Evolutionary conservation across 2,888 invertebrate genomes (phyloP).

Genomic region (Caenorhabditis sp.): DNA sequence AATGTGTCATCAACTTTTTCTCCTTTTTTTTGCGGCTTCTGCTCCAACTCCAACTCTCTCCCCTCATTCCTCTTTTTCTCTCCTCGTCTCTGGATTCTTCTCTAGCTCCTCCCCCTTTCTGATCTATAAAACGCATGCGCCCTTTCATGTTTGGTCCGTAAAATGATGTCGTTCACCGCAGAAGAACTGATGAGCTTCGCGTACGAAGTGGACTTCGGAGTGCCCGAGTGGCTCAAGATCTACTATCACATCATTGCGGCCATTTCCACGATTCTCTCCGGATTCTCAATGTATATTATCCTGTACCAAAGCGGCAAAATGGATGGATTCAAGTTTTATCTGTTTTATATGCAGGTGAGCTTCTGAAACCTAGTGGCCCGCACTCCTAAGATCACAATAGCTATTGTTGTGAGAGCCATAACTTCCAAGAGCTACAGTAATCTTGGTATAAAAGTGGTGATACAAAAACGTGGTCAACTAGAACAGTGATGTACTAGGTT

Average conservation of each 20-base stretch:
- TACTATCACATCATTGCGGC: conserved; percentile 34
- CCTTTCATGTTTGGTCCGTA: too few species aligned
- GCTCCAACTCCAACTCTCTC: too few species aligned
- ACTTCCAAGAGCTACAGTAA: too few species aligned
- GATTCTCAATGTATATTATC: conserved; percentile 43
- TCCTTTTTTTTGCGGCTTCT: too few species aligned
- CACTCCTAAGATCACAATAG: too few species aligned
- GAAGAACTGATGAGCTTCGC: conserved; percentile 38
- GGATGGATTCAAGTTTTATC: conserved; percentile 38
- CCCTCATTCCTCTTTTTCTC: too few species aligned
- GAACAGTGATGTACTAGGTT: too few species aligned
- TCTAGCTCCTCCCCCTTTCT: conserved; percentile 1
- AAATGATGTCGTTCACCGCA: conserved; percentile 40
- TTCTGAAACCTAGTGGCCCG: not conserved
- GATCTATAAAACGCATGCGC: not conserved
- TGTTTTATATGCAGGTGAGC: conserved; percentile 48
- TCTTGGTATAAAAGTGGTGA: too few species aligned
- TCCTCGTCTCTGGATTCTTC: not conserved
- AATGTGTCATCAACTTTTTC: too few species aligned
- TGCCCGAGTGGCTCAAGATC: conserved; percentile 31
- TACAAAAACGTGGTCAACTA: too few species aligned
- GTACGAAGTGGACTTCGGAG: conserved; percentile 35
- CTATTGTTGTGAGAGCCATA: too few species aligned
- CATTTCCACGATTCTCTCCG: conserved; percentile 40
- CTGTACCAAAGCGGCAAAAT: conserved; percentile 51